Evolutionary conservation across 1,140 invertebrate genomes (phyloP).

Genomic region (Drosophila trapezifrons): DNA sequence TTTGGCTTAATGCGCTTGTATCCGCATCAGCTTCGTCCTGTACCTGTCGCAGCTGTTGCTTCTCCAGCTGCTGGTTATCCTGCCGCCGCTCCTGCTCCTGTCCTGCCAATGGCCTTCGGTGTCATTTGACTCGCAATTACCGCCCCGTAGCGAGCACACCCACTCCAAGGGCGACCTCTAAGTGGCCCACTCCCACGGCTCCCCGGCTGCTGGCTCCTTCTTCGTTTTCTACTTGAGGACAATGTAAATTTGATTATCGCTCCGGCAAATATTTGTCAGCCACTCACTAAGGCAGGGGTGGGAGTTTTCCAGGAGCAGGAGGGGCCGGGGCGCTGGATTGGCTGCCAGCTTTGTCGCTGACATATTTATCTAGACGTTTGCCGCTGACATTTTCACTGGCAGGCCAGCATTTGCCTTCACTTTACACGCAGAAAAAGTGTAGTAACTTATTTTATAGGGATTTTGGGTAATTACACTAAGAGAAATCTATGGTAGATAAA

Average conservation of each 20-base stretch:
- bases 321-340: slow-evolving; percentile 4
- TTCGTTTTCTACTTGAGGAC: slow-evolving; percentile 68
- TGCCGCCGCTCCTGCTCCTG: slow-evolving; percentile 7
- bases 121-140: slow-evolving; percentile 67
- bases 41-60: slow-evolving; percentile 31
- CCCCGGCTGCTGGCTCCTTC: slow-evolving; percentile 8
- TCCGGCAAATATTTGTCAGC: slow-evolving; percentile 71
- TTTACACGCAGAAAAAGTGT: slow-evolving; percentile 3
- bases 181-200: slow-evolving; percentile 30
- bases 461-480: too few relatives aligned
- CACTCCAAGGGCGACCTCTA: slow-evolving; percentile 24
- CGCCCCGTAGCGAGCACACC: slow-evolving; percentile 2
- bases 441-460: background rate
- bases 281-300: slow-evolving; percentile 20
- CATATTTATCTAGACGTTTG: slow-evolving; percentile 81
- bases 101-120: slow-evolving; percentile 32
- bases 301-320: background rate
- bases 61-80: slow-evolving; percentile 38
- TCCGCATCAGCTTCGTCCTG: slow-evolving; percentile 56
- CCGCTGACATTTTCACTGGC: slow-evolving; percentile 69
- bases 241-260: slow-evolving; percentile 82
- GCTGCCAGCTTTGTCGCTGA: slow-evolving; percentile 54
- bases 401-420: slow-evolving; percentile 30
- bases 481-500: too few relatives aligned
- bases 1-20: slow-evolving; percentile 62